phyloP scores from a whole-genome alignment of 2,113 vertebrate species.

The Burhinus oedicnemus region DNA sequence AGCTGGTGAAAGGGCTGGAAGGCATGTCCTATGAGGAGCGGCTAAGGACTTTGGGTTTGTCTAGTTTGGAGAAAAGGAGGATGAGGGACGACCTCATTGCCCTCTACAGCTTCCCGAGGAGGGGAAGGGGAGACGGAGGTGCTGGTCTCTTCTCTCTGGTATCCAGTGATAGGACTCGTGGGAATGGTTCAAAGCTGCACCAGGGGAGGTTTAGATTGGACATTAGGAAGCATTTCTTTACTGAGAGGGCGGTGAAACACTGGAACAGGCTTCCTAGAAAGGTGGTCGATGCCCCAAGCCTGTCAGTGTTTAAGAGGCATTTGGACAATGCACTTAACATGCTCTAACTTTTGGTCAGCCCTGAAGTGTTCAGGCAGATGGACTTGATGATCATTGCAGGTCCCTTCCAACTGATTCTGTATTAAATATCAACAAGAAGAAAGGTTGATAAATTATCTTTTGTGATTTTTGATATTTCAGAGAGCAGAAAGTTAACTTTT shows the following conservation, averaged over 20 bases:
- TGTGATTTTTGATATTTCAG: neutral
- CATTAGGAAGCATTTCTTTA: neutral
- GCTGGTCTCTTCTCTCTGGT: neutral
- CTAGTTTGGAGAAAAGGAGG: neutral
- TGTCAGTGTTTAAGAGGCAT: neutral
- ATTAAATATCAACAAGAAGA: neutral
- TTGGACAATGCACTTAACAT: neutral
- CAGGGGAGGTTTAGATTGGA: neutral
- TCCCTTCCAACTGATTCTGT: neutral
- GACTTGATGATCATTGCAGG: neutral
- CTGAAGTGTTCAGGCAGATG: neutral
- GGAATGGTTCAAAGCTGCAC: neutral
- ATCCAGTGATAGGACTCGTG: accelerated
- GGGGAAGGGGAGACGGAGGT: neutral
- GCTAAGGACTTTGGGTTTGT: neutral
- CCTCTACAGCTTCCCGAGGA: neutral
- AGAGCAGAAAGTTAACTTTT: neutral
- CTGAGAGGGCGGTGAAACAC: neutral
- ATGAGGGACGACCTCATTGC: neutral
- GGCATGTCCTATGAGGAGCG: neutral
- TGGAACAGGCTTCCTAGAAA: neutral
- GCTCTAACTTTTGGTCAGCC: neutral
- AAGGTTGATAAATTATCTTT: neutral
- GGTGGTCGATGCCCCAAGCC: neutral
- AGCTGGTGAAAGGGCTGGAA: neutral